A percentile compares a stretch with the other conserved stretches of the same genome.
phyloP scores from a whole-genome alignment of 2,888 invertebrate genomes.

The Ochropacha duplaris region DNA sequence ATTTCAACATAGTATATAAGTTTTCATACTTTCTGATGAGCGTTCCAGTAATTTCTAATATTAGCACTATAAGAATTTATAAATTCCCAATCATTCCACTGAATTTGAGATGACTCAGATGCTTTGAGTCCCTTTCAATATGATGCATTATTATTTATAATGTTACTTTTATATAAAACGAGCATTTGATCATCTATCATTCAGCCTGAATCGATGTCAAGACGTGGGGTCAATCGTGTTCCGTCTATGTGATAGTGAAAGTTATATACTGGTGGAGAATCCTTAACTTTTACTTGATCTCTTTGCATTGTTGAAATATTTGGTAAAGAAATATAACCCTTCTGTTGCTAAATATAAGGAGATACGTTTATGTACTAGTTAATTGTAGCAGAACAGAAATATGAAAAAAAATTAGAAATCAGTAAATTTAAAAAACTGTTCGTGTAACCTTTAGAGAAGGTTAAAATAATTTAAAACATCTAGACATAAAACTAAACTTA shows the following conservation, averaged over 20 bases:
- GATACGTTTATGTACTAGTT: neutral
- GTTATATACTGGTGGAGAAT: conserved; percentile 33
- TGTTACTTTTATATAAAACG: too few relatives aligned
- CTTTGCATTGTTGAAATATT: neutral
- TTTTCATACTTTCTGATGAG: neutral
- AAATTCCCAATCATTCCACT: neutral
- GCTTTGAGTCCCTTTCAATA: neutral
- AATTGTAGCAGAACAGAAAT: too few relatives aligned
- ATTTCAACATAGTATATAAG: too few relatives aligned
- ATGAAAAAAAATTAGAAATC: neutral
- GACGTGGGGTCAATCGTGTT: conserved; percentile 32
- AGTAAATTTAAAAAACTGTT: too few relatives aligned
- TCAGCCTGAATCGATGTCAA: conserved; percentile 38
- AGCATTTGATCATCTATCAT: conserved; percentile 14
- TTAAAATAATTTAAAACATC: neutral
- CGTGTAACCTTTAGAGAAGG: too few relatives aligned
- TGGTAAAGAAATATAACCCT: neutral
- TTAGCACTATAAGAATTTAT: neutral
- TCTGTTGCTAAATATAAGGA: too few relatives aligned
- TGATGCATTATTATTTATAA: too few relatives aligned
- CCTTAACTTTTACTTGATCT: conserved; percentile 39
- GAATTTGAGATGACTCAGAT: neutral
- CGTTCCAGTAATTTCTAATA: neutral
- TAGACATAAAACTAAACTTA: neutral
- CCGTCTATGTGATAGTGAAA: conserved; percentile 44